Conservation (phyloP, 2,797 vertebrate species). For the Carapus acus region DNA sequence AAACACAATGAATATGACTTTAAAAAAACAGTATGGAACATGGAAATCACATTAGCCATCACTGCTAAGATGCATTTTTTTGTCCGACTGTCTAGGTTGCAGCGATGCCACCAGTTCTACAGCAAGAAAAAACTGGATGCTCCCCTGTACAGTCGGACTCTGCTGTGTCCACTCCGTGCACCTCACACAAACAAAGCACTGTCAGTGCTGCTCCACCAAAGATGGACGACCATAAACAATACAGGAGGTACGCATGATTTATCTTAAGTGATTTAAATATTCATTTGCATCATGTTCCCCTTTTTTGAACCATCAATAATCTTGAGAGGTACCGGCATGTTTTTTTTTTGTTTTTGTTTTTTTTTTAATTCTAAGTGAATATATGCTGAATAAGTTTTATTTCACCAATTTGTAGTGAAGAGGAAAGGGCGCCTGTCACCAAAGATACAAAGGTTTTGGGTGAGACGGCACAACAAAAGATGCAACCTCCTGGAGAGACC, state of each 20-base stretch:
- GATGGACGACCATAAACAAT: background rate
- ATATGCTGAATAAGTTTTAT: too few relatives aligned
- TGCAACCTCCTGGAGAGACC: too few relatives aligned
- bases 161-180: constrained; percentile 41
- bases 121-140: constrained; percentile 53
- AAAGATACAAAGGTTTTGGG: background rate
- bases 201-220: constrained; percentile 28
- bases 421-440: constrained; percentile 7
- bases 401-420: constrained; percentile 31
- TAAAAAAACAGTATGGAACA: too few relatives aligned
- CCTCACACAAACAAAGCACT: constrained; percentile 14
- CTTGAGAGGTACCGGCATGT: too few relatives aligned
- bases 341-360: too few relatives aligned
- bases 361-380: too few relatives aligned
- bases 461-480: constrained; percentile 26
- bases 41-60: too few relatives aligned
- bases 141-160: constrained; percentile 65
- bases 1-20: too few relatives aligned
- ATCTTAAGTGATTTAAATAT: too few relatives aligned
- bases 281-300: too few relatives aligned
- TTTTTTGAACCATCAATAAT: too few relatives aligned
- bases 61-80: too few relatives aligned
- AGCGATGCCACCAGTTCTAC: constrained; percentile 78
- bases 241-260: constrained; percentile 32
- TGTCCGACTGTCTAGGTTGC: constrained; percentile 59